Evolutionary conservation across 2,797 vertebrate species (phyloP).

Genomic region (Aeoliscus strigatus): DNA sequence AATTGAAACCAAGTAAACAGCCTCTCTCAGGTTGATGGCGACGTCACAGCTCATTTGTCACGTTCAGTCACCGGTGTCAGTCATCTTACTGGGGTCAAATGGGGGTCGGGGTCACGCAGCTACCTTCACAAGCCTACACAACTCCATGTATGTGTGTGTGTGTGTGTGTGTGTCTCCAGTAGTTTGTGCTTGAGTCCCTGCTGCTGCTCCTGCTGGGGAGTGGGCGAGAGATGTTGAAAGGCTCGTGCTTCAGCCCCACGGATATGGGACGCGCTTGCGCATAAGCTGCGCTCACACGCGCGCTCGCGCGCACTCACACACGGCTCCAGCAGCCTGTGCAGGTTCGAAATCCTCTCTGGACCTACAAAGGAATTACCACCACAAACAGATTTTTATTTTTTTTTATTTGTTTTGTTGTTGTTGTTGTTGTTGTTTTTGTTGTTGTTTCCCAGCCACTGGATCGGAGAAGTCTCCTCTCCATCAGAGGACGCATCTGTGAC

Average conservation of each 20-base stretch:
- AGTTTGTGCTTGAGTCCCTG: slow-evolving; percentile 7
- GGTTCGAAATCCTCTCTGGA: slow-evolving; percentile 1
- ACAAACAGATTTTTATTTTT: neutral
- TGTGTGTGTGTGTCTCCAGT: neutral
- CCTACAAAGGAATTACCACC: neutral
- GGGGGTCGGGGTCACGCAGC: too few species aligned
- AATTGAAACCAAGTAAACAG: slow-evolving; percentile 35
- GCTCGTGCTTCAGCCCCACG: slow-evolving; percentile 10
- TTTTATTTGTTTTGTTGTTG: too few species aligned
- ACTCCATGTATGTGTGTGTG: too few species aligned
- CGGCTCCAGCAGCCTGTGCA: slow-evolving; percentile 5
- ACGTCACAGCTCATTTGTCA: slow-evolving; percentile 48
- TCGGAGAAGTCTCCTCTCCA: too few species aligned
- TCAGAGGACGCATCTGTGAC: neutral
- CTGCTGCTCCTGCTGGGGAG: slow-evolving; percentile 27
- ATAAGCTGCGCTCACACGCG: slow-evolving; percentile 16
- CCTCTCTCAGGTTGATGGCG: slow-evolving; percentile 19
- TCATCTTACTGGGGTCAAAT: slow-evolving; percentile 9
- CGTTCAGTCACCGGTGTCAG: slow-evolving; percentile 13
- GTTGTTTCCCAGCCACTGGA: too few species aligned
- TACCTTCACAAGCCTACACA: too few species aligned
- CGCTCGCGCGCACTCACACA: neutral
- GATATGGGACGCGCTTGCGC: slow-evolving; percentile 56
- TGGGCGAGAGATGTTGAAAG: slow-evolving; percentile 42
- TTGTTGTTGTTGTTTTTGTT: too few species aligned